Conservation (phyloP, 2,888 invertebrate genomes). For the Tigriopus californicus region DNA sequence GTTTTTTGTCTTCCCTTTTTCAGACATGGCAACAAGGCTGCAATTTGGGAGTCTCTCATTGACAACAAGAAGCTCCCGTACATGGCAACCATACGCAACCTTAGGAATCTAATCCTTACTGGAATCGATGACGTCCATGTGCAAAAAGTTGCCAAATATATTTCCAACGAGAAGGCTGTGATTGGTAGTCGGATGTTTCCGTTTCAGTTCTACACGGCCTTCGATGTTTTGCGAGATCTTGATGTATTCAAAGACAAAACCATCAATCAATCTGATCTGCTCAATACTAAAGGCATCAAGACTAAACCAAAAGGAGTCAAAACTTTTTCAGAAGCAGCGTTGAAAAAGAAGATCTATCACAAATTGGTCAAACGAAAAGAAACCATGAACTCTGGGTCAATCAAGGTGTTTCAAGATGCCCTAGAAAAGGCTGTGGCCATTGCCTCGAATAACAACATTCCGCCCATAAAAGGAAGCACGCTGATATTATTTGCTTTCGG, state of each 20-base stretch:
- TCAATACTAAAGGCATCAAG: background rate
- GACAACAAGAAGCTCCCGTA: constrained; percentile 32
- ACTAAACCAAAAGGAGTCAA: background rate
- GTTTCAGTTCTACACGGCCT: background rate
- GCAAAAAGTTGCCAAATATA: constrained; percentile 25
- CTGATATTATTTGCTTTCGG: background rate
- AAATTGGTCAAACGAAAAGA: background rate
- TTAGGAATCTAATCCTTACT: constrained; percentile 30
- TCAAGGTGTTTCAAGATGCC: background rate
- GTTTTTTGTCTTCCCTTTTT: constrained; percentile 24
- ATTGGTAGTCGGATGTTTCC: constrained; percentile 2
- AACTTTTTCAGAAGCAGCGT: background rate
- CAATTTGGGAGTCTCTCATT: constrained; percentile 30
- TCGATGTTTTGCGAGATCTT: background rate
- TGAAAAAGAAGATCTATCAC: background rate
- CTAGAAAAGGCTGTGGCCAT: background rate
- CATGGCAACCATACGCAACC: constrained; percentile 33
- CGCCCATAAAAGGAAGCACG: background rate
- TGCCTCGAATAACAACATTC: background rate
- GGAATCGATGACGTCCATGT: constrained; percentile 30
- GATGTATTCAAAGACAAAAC: background rate
- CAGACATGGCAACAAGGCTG: constrained; percentile 29
- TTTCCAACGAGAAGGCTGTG: constrained; percentile 25
- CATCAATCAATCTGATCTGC: background rate
- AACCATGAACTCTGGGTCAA: background rate